Conservation (phyloP, 2,797 vertebrate genomes). For the Micrastur ruficollis region DNA sequence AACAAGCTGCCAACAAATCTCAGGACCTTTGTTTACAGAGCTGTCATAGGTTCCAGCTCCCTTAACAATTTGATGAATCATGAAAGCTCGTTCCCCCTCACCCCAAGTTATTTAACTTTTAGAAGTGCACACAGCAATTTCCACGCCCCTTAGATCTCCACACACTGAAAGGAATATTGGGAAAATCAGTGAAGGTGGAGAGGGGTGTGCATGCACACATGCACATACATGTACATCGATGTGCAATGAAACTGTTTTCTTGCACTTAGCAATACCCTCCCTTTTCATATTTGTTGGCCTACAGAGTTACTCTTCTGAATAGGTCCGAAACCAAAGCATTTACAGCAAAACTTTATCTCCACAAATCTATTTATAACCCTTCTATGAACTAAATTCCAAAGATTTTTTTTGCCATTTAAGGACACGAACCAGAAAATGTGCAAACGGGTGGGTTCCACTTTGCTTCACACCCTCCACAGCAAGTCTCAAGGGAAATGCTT, state of each 20-base stretch:
- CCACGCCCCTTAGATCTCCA: background rate
- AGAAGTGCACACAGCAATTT: background rate
- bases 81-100: background rate
- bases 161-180: background rate
- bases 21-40: background rate
- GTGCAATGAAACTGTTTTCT: background rate
- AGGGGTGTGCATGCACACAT: fast-evolving
- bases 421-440: conserved; percentile 34
- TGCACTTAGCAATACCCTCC: background rate
- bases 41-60: background rate
- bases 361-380: conserved; percentile 29
- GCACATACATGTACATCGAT: fast-evolving
- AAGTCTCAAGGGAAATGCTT: background rate
- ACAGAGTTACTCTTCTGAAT: background rate
- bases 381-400: conserved; percentile 41
- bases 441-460: conserved; percentile 14
- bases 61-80: background rate
- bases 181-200: background rate
- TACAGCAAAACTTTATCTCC: conserved; percentile 36
- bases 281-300: background rate
- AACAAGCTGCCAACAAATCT: background rate
- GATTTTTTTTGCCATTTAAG: conserved; percentile 51
- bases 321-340: background rate
- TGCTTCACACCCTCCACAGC: conserved; percentile 13
- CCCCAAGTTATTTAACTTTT: background rate